Conservation (phyloP, 2,888 invertebrate species). For the Pediacus dermestoides region DNA sequence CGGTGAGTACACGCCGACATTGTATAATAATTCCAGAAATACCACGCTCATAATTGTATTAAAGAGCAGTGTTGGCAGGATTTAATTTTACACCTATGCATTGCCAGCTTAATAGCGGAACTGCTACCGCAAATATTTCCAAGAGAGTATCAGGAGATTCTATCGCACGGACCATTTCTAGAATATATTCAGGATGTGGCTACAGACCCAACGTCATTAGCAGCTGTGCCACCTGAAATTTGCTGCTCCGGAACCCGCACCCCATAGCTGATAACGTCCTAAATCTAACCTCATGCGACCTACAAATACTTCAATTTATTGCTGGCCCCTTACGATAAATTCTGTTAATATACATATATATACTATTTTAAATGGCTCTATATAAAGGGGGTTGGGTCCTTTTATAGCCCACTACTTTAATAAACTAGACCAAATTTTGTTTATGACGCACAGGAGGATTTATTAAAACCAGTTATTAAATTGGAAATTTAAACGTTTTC, state of each 20-base stretch:
- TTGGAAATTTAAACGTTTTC: too few relatives aligned
- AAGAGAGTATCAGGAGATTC: slow-evolving; percentile 25
- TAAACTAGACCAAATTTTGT: too few relatives aligned
- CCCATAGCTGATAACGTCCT: slow-evolving; percentile 27
- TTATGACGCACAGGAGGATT: too few relatives aligned
- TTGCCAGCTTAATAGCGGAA: slow-evolving; percentile 19
- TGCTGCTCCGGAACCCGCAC: slow-evolving; percentile 34
- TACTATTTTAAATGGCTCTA: slow-evolving; percentile 3
- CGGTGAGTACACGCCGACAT: too few relatives aligned
- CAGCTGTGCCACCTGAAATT: slow-evolving; percentile 44
- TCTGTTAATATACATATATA: slow-evolving; percentile 28
- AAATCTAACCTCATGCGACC: slow-evolving; percentile 32
- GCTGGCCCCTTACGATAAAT: slow-evolving; percentile 34
- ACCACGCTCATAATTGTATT: too few relatives aligned
- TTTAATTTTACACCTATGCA: slow-evolving; percentile 20
- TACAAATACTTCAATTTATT: slow-evolving; percentile 45
- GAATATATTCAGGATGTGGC: slow-evolving; percentile 36
- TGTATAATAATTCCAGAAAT: too few relatives aligned
- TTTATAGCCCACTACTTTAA: too few relatives aligned
- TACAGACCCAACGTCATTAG: slow-evolving; percentile 36
- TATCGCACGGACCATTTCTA: slow-evolving; percentile 27
- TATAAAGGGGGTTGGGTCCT: slow-evolving; percentile 2
- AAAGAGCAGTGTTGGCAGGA: background rate
- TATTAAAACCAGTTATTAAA: background rate
- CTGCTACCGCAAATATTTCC: slow-evolving; percentile 22